Evolutionary conservation across 30 jellyfish, hydroid and myxozoan species (phyloP).

Genomic region (Aurelia coerulea): DNA sequence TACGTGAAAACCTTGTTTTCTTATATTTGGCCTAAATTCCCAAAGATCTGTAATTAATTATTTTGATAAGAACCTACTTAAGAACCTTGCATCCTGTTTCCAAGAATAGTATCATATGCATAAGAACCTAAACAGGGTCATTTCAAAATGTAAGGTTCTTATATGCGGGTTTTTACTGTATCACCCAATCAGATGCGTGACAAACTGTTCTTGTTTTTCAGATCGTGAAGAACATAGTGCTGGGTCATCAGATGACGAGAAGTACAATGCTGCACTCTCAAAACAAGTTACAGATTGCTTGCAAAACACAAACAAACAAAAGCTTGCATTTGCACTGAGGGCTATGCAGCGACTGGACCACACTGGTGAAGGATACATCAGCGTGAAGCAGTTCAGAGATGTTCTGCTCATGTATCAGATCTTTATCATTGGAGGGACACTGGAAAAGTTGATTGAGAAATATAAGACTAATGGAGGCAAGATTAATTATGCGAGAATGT

Average conservation of each 20-base stretch:
- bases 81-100: no score
- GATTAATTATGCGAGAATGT: constrained; percentile 22
- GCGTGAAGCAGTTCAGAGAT: constrained; percentile 37
- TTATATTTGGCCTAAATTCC: no score
- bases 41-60: no score
- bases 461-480: constrained; percentile 21
- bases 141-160: no score
- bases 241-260: neutral
- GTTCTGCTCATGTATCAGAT: constrained; percentile 49
- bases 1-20: no score
- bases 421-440: constrained; percentile 47
- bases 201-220: no score
- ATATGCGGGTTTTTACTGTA: no score
- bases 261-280: constrained; percentile 21
- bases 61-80: no score
- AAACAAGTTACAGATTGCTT: constrained; percentile 53
- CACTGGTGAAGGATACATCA: constrained; percentile 26
- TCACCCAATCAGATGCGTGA: no score
- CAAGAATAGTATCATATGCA: no score
- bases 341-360: constrained; percentile 45
- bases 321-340: constrained; percentile 37
- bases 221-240: neutral
- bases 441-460: constrained; percentile 46
- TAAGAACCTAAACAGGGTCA: no score
- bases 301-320: constrained; percentile 35